phyloP scores from a whole-genome alignment of 1,140 invertebrate genomes.

The Oryctes rhinoceros region DNA sequence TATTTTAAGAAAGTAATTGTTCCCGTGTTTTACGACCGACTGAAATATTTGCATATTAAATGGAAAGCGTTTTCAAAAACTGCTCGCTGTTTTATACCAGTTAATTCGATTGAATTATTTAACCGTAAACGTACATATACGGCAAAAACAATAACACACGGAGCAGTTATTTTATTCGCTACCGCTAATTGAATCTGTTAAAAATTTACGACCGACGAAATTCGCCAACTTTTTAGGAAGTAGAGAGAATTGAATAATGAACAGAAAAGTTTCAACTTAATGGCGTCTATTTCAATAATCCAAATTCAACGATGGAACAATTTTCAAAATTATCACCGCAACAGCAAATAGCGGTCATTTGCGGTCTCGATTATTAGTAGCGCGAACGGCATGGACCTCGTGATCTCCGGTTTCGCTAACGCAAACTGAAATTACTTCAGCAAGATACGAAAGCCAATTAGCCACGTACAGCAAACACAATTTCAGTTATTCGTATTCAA shows the following conservation, averaged over 20 bases:
- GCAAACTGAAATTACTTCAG: background rate
- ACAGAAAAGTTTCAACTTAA: background rate
- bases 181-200: background rate
- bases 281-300: background rate
- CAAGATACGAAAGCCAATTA: background rate
- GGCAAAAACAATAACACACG: background rate
- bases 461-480: constrained; percentile 13
- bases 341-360: constrained; percentile 1
- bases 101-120: background rate
- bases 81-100: background rate
- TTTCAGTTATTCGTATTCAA: background rate
- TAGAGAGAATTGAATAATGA: no score
- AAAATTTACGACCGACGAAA: background rate
- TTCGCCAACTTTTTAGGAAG: background rate
- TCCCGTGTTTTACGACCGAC: background rate
- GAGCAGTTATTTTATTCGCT: background rate
- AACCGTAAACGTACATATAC: background rate
- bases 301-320: constrained; percentile 4
- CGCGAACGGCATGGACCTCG: background rate
- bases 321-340: constrained; percentile 9
- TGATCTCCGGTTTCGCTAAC: background rate
- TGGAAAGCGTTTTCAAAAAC: background rate
- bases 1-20: background rate
- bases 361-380: background rate
- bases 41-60: background rate